Conservation (phyloP, 2,113 vertebrate genomes). For the Corydoras maculifer region DNA sequence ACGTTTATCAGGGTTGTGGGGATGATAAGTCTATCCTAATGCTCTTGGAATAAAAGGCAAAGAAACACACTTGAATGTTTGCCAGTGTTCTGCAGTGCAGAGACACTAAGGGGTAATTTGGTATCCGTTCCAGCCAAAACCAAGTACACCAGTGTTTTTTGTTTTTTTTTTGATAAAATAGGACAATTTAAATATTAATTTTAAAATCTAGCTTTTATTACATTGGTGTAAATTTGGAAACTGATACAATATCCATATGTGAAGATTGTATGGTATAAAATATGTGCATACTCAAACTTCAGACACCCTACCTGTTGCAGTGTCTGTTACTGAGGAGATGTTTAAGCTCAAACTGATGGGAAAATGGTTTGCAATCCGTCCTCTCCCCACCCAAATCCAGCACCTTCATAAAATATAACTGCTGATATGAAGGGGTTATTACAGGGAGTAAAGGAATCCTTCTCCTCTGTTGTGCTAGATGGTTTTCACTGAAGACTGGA, state of each 20-base stretch:
- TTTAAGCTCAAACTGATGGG: slow-evolving; percentile 8
- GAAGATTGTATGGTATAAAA: neutral
- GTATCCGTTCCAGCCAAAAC: too few species aligned
- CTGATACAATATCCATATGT: neutral
- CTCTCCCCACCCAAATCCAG: slow-evolving; percentile 1
- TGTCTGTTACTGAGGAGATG: slow-evolving; percentile 2
- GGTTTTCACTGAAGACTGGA: slow-evolving; percentile 40
- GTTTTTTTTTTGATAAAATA: too few species aligned
- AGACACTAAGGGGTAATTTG: too few species aligned
- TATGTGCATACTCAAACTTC: neutral
- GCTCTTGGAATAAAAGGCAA: too few species aligned
- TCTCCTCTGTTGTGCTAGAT: neutral
- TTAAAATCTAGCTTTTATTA: too few species aligned
- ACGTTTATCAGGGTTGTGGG: neutral
- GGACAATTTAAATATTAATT: too few species aligned
- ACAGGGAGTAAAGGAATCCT: neutral
- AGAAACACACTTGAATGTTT: too few species aligned
- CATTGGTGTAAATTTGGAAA: too few species aligned
- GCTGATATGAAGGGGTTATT: slow-evolving; percentile 37
- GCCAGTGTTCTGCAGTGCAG: too few species aligned
- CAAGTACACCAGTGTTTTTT: too few species aligned
- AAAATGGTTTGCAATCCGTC: slow-evolving; percentile 5
- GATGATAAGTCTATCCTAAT: too few species aligned
- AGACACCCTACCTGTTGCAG: slow-evolving; percentile 25
- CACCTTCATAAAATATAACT: slow-evolving; percentile 21